A percentile compares a stretch with the other conserved stretches of the same genome.
Evolutionary conservation across 2,888 invertebrate genomes (phyloP).

Genomic region (Zygaena filipendulae): DNA sequence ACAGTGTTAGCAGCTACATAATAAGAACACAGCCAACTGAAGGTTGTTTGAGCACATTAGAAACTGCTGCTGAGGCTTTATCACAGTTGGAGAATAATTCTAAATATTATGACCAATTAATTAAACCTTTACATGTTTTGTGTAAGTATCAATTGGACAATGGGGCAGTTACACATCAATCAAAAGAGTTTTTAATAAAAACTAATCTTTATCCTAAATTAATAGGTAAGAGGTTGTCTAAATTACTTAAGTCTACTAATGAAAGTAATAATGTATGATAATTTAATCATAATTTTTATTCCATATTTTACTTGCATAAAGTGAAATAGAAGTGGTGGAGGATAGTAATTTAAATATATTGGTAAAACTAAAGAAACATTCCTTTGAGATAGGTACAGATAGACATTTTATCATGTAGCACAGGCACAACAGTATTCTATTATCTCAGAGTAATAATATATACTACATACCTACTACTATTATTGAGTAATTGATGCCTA

Average conservation of each 20-base stretch:
- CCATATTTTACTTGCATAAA: too few relatives aligned
- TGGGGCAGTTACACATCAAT: slow-evolving; percentile 94
- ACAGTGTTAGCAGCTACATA: slow-evolving; percentile 84
- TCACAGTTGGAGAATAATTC: slow-evolving; percentile 78
- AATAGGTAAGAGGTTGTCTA: slow-evolving; percentile 79
- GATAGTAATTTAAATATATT: too few relatives aligned
- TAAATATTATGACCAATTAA: slow-evolving; percentile 72
- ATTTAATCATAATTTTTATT: too few relatives aligned
- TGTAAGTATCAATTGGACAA: slow-evolving; percentile 90
- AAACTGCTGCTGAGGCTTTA: slow-evolving; percentile 85
- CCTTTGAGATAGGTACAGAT: too few relatives aligned
- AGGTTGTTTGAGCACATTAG: slow-evolving; percentile 90
- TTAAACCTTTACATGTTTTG: slow-evolving; percentile 83
- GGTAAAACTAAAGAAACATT: too few relatives aligned
- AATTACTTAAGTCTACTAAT: slow-evolving; percentile 43
- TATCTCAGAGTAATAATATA: too few relatives aligned
- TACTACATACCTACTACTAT: too few relatives aligned
- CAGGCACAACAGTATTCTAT: too few relatives aligned
- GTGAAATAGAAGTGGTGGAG: too few relatives aligned
- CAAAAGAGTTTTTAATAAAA: slow-evolving; percentile 88
- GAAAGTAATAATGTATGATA: slow-evolving; percentile 23
- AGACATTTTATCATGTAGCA: too few relatives aligned
- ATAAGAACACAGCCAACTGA: slow-evolving; percentile 95
- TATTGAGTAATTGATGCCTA: too few relatives aligned
- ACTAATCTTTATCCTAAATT: slow-evolving; percentile 82